Percentiles rank a stretch among this genome's conserved stretches.
Conservation (phyloP, 2,888 invertebrate genomes). For the Alloplasta piceator region DNA sequence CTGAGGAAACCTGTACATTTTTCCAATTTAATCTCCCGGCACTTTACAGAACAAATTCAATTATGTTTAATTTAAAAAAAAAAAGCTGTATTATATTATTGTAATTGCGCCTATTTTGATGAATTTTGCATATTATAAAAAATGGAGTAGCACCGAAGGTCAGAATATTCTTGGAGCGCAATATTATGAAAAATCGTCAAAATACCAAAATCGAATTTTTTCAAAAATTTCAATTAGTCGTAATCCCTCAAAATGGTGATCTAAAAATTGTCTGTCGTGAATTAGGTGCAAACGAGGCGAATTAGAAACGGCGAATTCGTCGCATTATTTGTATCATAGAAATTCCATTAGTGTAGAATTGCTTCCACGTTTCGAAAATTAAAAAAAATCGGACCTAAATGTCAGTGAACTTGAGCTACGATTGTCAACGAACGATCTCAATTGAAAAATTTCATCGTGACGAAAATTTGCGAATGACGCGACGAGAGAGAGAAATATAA, state of each 20-base stretch:
- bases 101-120: no score
- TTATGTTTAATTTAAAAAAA: no score
- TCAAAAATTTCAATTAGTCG: no score
- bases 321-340: slow-evolving; percentile 42
- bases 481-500: slow-evolving; percentile 5
- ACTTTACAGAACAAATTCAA: no score
- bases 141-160: no score
- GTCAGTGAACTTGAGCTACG: slow-evolving; percentile 7
- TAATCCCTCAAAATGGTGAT: no score
- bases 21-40: no score
- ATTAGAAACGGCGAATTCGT: background rate
- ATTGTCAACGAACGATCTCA: slow-evolving; percentile 26
- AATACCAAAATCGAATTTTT: background rate
- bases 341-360: slow-evolving; percentile 50
- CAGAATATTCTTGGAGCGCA: no score
- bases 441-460: slow-evolving; percentile 37
- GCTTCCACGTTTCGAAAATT: slow-evolving; percentile 40
- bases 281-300: background rate
- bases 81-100: no score
- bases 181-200: background rate
- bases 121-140: no score
- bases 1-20: no score
- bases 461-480: slow-evolving; percentile 4
- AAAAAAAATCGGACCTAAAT: slow-evolving; percentile 40
- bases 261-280: no score